A percentile compares a stretch with the other conserved stretches of the same genome.
These are phyloP conservation scores for Armadillidium nasatum DNA, from an alignment of 1,140 invertebrate genomes.

Conservation along the genomic window DNA sequence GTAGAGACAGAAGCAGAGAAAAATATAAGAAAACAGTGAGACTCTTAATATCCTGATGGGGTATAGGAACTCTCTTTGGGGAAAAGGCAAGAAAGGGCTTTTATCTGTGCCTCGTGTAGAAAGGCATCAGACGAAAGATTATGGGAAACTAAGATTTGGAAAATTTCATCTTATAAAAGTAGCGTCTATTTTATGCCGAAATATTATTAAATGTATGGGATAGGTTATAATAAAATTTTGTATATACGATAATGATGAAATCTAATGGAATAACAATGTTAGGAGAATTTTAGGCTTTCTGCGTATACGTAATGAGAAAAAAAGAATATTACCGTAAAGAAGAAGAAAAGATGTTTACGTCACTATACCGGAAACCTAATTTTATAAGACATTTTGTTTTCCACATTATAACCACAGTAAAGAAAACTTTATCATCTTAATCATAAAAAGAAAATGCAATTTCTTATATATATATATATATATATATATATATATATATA, in stretches of 20 bases:
- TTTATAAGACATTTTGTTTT: no score
- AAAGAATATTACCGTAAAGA: not conserved
- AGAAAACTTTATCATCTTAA: no score
- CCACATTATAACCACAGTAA: no score
- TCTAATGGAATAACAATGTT: not conserved
- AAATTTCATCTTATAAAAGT: not conserved
- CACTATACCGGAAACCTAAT: no score
- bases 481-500: no score
- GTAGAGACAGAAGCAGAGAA: constrained; percentile 22
- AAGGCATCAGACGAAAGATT: constrained; percentile 8
- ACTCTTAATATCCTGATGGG: constrained; percentile 5
- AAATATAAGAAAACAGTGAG: not conserved
- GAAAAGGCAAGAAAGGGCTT: not conserved
- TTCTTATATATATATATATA: no score
- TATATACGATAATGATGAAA: not conserved
- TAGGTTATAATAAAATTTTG: constrained; percentile 1
- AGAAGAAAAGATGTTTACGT: no score
- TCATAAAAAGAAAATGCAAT: no score
- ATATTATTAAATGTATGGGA: not conserved
- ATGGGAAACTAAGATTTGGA: not conserved
- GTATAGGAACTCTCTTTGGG: not conserved
- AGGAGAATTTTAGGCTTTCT: not conserved
- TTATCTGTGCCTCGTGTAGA: not conserved
- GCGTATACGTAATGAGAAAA: not conserved
- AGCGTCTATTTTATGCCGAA: not conserved